phyloP scores from a whole-genome alignment of 2,888 invertebrate species.

The Eristalis intricaria region DNA sequence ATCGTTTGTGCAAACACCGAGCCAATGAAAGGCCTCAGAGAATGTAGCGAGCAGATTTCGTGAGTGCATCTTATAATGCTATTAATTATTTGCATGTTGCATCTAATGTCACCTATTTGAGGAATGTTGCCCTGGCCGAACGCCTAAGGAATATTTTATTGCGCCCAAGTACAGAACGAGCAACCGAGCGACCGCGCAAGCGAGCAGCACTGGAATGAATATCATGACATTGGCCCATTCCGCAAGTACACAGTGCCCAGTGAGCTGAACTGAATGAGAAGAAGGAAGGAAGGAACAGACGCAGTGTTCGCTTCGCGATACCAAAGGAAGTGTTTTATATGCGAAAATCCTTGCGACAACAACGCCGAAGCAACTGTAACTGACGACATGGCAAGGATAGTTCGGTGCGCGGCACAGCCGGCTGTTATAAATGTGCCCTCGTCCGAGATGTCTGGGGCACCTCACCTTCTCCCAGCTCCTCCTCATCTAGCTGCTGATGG shows the following conservation, averaged over 20 bases:
- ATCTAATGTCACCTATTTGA: constrained; percentile 78
- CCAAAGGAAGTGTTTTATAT: constrained; percentile 67
- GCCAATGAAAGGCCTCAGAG: constrained; percentile 29
- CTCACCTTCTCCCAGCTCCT: constrained; percentile 38
- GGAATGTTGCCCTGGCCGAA: constrained; percentile 63
- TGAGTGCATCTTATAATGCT: constrained; percentile 82
- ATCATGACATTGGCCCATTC: constrained; percentile 67
- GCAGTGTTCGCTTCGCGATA: constrained; percentile 35
- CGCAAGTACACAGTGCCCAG: background rate
- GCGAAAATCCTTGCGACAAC: constrained; percentile 69
- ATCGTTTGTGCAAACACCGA: constrained; percentile 69
- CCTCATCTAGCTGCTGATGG: background rate
- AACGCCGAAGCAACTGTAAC: constrained; percentile 45
- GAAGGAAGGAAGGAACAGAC: background rate
- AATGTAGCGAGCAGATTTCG: constrained; percentile 80
- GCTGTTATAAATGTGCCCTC: constrained; percentile 16
- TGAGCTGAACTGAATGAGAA: constrained; percentile 1
- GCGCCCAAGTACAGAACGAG: constrained; percentile 10
- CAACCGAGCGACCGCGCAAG: background rate
- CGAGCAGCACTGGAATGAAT: constrained; percentile 44
- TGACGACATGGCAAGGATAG: constrained; percentile 39
- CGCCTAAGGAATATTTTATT: constrained; percentile 50
- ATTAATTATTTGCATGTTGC: constrained; percentile 81
- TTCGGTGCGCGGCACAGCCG: constrained; percentile 26
- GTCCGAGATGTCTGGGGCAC: constrained; percentile 37